Evolutionary conservation across 2,797 vertebrate species (phyloP), one percentile per base, ranked within the genome.

Genomic region (Malacoraja senta): DNA sequence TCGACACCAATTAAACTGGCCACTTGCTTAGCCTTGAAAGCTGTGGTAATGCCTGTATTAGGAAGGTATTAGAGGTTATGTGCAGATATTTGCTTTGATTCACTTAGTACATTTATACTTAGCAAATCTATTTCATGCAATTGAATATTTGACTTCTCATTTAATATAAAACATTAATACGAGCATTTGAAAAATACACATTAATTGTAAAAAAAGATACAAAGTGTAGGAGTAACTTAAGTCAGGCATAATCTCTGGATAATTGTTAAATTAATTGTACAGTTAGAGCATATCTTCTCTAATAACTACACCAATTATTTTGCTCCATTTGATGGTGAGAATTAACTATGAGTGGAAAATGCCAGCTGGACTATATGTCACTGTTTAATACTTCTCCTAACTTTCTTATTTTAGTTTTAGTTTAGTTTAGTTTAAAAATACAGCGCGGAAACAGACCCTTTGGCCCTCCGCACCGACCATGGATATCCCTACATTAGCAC

Each of bases 1-100:
- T 99, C 98, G 93, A 99, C 97, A 0, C 98, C 98, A 0, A 99
- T 97, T 94, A 99, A 96, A 83, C 98, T 98, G 95, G 98, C 98
- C 4, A 97, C 97, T 95, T 96, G 98, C 0, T 95, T 95, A 1
- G 24, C 92, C 0, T 0, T 0, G 94, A 97, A 97, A 72, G 96
- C 96, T 0, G 94, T 63, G 68, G 21, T n/a, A 94, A 97, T 97
- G 12, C 96, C 97, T 97, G 94, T 32, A 86, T 38, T 29, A 24
- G 8, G 83, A 53, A 83, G 26, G n/a, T 81, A 38, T 17, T 29
- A 58, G 9, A 93, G 38, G 35, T 74, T 91, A 38, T 91, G 24
- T 71, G 0, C 12, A 72, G 44, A 26, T 26, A 38, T 91, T 29
- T 65, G 72, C 68, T 91, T 72, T 19, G 38, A 72, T 72, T 91